Conservation (phyloP, 2,113 vertebrate genomes). For the Archilochus colubris region DNA sequence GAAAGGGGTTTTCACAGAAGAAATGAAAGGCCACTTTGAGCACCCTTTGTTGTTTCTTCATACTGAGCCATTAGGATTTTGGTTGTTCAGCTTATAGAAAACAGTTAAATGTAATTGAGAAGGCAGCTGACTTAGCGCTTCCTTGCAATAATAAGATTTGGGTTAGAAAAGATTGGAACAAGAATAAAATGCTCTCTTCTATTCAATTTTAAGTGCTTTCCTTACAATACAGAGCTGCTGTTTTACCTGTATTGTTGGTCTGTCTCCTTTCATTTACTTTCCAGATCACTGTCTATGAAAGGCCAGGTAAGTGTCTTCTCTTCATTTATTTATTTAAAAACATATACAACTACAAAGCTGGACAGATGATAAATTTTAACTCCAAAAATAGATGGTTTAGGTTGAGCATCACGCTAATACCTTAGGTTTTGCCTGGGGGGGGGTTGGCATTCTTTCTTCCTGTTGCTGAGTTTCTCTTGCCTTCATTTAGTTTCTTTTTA, state of each 20-base stretch:
- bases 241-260: background rate
- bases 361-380: background rate
- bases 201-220: background rate
- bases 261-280: background rate
- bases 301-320: background rate
- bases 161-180: background rate
- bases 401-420: background rate
- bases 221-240: background rate
- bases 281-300: background rate
- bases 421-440: background rate
- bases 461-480: background rate
- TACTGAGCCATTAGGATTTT: background rate
- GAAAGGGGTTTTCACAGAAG: background rate
- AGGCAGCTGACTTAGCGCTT: slow-evolving; percentile 24
- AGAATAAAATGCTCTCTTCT: background rate
- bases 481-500: background rate
- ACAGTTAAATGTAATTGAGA: slow-evolving; percentile 9
- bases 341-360: background rate
- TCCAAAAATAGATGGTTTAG: slow-evolving; percentile 5
- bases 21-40: background rate
- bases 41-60: background rate
- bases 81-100: background rate
- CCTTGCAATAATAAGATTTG: background rate
- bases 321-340: slow-evolving; percentile 30
- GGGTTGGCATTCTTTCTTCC: background rate